A percentile compares a stretch with the other conserved stretches of the same genome.
Evolutionary conservation across 2,888 invertebrate species (phyloP).

Genomic region (Neria commutata): DNA sequence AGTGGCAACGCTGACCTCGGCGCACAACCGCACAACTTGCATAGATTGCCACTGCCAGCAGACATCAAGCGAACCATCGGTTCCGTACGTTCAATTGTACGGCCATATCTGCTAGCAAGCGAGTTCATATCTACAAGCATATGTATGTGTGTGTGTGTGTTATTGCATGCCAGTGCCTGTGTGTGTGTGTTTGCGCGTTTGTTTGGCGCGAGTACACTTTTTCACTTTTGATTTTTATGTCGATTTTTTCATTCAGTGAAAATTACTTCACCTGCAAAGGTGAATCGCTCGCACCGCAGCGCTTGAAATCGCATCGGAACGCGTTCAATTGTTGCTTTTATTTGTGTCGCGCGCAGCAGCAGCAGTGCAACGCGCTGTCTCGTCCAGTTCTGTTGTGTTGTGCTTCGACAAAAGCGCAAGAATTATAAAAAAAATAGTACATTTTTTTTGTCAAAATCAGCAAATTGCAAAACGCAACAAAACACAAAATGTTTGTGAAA

Average conservation of each 20-base stretch:
- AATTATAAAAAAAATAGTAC: neutral
- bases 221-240: conserved; percentile 36
- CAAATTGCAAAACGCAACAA: neutral
- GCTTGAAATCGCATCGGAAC: conserved; percentile 18
- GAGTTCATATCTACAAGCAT: no score
- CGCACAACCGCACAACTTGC: no score
- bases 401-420: neutral
- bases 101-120: no score
- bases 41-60: no score
- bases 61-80: no score
- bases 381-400: no score
- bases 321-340: neutral
- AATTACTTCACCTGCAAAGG: conserved; percentile 60
- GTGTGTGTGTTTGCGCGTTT: conserved; percentile 18
- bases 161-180: conserved; percentile 21
- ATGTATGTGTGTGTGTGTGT: conserved; percentile 13
- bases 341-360: neutral
- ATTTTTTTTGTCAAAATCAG: neutral
- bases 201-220: conserved; percentile 27
- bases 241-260: conserved; percentile 56
- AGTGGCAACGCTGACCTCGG: no score
- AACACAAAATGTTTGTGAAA: no score
- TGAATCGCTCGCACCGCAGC: conserved; percentile 41
- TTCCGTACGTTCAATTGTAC: no score
- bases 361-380: neutral